Conservation (phyloP, 1,140 invertebrate species). For the Eumaeus atala region DNA sequence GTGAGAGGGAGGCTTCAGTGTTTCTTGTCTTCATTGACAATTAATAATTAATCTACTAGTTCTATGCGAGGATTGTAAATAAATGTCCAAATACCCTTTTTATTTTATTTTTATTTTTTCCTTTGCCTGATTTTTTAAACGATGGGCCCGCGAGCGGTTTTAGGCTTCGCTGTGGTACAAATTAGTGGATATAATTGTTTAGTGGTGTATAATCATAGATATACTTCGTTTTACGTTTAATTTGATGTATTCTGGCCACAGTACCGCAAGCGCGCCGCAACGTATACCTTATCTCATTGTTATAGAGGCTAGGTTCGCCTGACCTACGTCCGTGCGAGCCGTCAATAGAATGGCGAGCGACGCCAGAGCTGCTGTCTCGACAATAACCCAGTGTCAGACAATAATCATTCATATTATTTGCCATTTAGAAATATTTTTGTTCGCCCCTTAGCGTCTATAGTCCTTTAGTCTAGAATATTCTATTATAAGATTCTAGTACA, state of each 20-base stretch:
- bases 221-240: slow-evolving; percentile 7
- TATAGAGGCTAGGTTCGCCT: slow-evolving; percentile 32
- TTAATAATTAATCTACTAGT: slow-evolving; percentile 56
- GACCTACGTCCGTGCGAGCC: slow-evolving; percentile 23
- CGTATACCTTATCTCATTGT: slow-evolving; percentile 31
- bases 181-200: slow-evolving; percentile 6
- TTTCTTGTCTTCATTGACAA: slow-evolving; percentile 44
- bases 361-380: slow-evolving; percentile 70
- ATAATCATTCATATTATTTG: slow-evolving; percentile 70
- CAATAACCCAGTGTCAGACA: slow-evolving; percentile 74
- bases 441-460: slow-evolving; percentile 45
- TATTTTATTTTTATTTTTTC: slow-evolving; percentile 65
- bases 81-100: slow-evolving; percentile 71
- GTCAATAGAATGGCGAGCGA: slow-evolving; percentile 51
- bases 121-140: slow-evolving; percentile 22
- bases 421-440: slow-evolving; percentile 50
- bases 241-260: slow-evolving; percentile 17
- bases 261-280: slow-evolving; percentile 19
- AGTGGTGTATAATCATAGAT: slow-evolving; percentile 2
- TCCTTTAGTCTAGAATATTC: slow-evolving; percentile 27
- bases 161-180: slow-evolving; percentile 10
- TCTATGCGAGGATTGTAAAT: slow-evolving; percentile 71
- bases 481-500: slow-evolving; percentile 15
- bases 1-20: slow-evolving; percentile 60
- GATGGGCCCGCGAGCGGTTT: slow-evolving; percentile 25